Percentiles rank a stretch among this genome's conserved stretches.
Conservation (phyloP, 2,797 vertebrate species). For the Gymnocypris eckloni region DNA sequence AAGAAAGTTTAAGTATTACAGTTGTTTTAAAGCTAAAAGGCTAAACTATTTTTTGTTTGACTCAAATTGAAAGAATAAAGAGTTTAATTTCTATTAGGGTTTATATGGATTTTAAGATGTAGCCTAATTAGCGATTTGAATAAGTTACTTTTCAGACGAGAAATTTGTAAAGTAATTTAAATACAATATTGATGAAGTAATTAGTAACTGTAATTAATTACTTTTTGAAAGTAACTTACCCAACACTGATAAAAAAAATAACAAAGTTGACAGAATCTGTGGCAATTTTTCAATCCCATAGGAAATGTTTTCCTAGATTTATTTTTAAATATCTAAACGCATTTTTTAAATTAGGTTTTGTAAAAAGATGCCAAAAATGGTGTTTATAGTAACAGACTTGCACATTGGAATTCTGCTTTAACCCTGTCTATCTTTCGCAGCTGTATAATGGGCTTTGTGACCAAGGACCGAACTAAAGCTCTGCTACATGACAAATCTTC, state of each 20-base stretch:
- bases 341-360: background rate
- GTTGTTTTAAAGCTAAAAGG: too few relatives aligned
- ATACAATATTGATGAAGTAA: too few relatives aligned
- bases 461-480: slow-evolving; percentile 78
- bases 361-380: background rate
- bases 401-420: background rate
- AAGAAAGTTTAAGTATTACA: too few relatives aligned
- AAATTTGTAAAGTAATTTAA: too few relatives aligned
- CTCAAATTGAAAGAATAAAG: too few relatives aligned
- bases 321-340: background rate
- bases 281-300: background rate
- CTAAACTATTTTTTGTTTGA: too few relatives aligned
- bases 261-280: background rate
- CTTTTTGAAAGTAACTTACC: too few relatives aligned
- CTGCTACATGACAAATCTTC: slow-evolving; percentile 80
- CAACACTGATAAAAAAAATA: background rate
- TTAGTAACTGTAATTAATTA: too few relatives aligned
- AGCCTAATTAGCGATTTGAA: too few relatives aligned
- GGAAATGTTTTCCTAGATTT: background rate
- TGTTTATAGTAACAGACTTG: background rate
- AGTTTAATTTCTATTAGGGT: too few relatives aligned
- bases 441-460: slow-evolving; percentile 93
- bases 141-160: too few relatives aligned
- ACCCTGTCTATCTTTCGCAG: slow-evolving; percentile 67
- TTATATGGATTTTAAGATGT: too few relatives aligned